Evolutionary conservation across 2,113 vertebrate species (phyloP).

Genomic region (Microtus ochrogaster): DNA sequence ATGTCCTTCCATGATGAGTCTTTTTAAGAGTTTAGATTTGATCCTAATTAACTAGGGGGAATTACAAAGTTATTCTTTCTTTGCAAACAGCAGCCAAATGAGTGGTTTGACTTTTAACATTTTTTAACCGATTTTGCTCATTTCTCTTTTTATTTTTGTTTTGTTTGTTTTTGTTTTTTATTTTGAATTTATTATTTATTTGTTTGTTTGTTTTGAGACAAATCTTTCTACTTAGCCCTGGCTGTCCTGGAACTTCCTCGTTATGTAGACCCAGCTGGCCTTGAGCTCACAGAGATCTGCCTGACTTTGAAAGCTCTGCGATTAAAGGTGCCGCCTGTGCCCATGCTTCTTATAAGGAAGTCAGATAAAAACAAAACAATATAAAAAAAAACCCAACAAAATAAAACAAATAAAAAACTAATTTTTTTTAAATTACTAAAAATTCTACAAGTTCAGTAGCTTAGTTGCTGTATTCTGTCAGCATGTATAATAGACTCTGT

Average conservation of each 20-base stretch:
- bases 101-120: slow-evolving; percentile 59
- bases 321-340: neutral
- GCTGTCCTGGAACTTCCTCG: neutral
- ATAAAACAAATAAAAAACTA: neutral
- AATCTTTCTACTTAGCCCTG: neutral
- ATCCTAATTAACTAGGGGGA: slow-evolving; percentile 50
- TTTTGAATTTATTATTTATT: too few relatives aligned
- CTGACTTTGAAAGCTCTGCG: neutral
- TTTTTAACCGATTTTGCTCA: slow-evolving; percentile 31
- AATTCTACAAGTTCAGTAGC: slow-evolving; percentile 9
- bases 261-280: neutral
- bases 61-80: slow-evolving; percentile 60
- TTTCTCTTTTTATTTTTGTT: neutral
- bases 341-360: neutral
- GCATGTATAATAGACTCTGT: neutral
- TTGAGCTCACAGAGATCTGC: neutral
- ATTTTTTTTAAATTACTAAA: neutral
- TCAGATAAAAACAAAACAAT: slow-evolving; percentile 41
- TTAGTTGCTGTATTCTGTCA: slow-evolving; percentile 28
- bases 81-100: slow-evolving; percentile 27
- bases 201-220: neutral
- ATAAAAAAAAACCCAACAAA: neutral
- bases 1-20: slow-evolving; percentile 6
- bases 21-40: slow-evolving; percentile 59
- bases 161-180: too few relatives aligned